A percentile compares a stretch with the other conserved stretches of the same genome.
These are phyloP conservation scores for Bergia puertoricense DNA, from an alignment of 92 coral and sea anemone genomes.

Conservation along the genomic window DNA sequence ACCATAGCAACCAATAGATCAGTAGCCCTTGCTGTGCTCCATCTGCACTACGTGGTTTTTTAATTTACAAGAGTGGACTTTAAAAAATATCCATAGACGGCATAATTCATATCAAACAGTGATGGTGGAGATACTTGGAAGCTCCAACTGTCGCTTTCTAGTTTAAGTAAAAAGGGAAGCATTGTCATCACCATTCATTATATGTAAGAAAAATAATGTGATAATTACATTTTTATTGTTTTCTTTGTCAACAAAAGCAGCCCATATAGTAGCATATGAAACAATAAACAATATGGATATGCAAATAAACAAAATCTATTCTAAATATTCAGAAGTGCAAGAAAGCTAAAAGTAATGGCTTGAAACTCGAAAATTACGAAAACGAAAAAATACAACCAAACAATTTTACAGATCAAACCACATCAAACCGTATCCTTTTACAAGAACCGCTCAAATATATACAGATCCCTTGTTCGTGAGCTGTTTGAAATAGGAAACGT, in stretches of 20 bases:
- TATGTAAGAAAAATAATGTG: background rate
- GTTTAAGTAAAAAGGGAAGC: background rate
- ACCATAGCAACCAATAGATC: constrained; percentile 6
- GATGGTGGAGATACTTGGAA: background rate
- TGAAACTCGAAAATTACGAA: background rate
- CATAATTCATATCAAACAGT: background rate
- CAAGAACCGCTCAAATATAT: background rate
- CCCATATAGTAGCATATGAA: background rate
- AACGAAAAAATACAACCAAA: background rate
- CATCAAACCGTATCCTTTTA: background rate
- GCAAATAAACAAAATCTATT: background rate
- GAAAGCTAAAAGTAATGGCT: background rate
- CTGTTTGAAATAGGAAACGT: background rate
- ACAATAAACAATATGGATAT: background rate
- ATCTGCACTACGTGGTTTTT: background rate
- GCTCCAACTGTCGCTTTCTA: background rate
- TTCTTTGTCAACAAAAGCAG: background rate
- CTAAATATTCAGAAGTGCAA: background rate
- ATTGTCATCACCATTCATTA: background rate
- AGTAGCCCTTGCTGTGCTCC: background rate
- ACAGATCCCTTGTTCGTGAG: background rate
- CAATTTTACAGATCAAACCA: background rate
- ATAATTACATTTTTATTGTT: background rate
- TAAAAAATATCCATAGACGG: background rate
- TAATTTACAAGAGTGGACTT: background rate